phyloP scores from a whole-genome alignment of 2,113 vertebrate species.

The Morphnarchus princeps region DNA sequence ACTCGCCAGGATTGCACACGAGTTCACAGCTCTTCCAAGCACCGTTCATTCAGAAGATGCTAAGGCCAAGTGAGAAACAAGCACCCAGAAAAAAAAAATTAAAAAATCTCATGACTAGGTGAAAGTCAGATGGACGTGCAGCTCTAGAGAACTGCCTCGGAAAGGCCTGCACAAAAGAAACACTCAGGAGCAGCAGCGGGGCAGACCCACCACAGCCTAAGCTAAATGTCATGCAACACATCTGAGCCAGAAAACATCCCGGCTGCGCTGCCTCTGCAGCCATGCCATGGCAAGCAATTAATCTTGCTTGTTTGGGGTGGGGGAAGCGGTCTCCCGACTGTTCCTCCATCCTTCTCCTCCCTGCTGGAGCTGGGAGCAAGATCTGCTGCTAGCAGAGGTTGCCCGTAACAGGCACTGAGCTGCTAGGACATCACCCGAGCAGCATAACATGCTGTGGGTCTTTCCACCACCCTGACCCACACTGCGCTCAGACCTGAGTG shows the following conservation, averaged over 20 bases:
- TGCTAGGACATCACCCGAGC: neutral
- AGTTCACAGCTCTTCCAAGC: neutral
- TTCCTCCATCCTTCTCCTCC: neutral
- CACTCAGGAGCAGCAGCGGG: neutral
- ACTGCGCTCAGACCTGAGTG: neutral
- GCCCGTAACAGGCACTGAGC: neutral
- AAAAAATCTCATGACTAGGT: neutral
- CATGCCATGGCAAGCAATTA: neutral
- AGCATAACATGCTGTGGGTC: accelerated
- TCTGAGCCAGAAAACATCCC: neutral
- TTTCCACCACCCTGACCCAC: neutral
- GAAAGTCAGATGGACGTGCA: neutral
- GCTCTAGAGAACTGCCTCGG: accelerated
- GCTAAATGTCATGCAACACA: neutral
- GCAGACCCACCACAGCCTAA: neutral
- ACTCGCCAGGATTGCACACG: neutral
- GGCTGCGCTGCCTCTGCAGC: accelerated
- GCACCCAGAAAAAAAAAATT: neutral
- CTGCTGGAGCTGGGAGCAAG: neutral
- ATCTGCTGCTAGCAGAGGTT: neutral
- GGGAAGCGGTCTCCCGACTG: neutral
- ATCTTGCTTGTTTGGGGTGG: neutral
- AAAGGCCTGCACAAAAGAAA: neutral
- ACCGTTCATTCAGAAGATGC: neutral
- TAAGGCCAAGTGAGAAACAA: neutral